phyloP scores from a whole-genome alignment of 2,888 invertebrate species.

The Idaea straminata region DNA sequence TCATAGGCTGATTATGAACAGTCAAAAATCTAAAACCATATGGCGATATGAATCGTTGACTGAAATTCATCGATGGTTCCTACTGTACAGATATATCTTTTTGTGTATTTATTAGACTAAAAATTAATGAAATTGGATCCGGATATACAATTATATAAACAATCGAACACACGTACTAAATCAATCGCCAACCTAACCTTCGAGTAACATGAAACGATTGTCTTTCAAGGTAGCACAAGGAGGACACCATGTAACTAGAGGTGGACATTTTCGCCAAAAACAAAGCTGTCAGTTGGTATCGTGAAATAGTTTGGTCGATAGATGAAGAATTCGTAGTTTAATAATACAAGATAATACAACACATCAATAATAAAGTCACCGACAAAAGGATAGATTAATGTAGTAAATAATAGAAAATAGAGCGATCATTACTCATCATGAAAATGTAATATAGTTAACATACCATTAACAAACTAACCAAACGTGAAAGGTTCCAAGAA shows the following conservation, averaged over 20 bases:
- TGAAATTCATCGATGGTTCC: background rate
- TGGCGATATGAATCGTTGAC: background rate
- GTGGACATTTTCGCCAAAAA: too few species aligned
- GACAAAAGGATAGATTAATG: background rate
- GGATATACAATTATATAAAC: background rate
- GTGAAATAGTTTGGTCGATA: too few species aligned
- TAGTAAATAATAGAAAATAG: background rate
- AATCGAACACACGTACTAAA: background rate
- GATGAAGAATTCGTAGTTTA: too few species aligned
- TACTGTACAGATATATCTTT: background rate
- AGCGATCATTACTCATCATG: background rate
- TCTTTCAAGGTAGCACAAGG: too few species aligned
- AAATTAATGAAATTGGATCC: background rate
- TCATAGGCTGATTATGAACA: background rate
- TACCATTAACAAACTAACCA: background rate
- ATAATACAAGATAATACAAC: too few species aligned
- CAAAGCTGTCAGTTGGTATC: too few species aligned
- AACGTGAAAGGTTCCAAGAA: background rate
- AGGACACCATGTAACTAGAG: too few species aligned
- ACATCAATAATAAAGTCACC: too few species aligned
- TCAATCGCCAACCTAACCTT: too few species aligned
- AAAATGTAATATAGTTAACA: background rate
- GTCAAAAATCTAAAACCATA: background rate
- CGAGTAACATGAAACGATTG: too few species aligned
- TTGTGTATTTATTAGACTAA: background rate